Evolutionary conservation across 2,113 vertebrate species (phyloP).

Genomic region (Thunnus thynnus): DNA sequence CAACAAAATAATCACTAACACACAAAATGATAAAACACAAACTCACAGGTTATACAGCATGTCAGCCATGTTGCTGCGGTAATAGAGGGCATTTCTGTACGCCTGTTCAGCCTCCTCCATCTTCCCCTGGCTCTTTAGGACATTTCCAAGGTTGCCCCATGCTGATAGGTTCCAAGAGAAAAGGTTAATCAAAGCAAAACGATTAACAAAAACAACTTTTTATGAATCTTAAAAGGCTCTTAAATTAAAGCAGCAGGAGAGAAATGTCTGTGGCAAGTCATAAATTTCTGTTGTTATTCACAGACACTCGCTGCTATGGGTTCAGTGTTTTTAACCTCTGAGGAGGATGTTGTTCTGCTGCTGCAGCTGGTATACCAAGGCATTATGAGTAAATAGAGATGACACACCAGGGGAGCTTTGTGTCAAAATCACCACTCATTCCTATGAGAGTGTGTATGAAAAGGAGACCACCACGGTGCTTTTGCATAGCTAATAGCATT

Average conservation of each 20-base stretch:
- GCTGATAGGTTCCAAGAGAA: constrained; percentile 83
- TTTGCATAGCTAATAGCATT: constrained; percentile 52
- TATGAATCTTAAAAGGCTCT: constrained; percentile 9
- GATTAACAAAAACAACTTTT: constrained; percentile 1
- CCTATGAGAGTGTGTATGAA: constrained; percentile 34
- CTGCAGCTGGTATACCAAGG: constrained; percentile 33
- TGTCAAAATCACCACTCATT: constrained; percentile 54
- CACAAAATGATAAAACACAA: background rate
- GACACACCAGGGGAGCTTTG: constrained; percentile 52
- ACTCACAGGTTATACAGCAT: constrained; percentile 99
- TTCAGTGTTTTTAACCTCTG: constrained; percentile 24
- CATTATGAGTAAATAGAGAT: constrained; percentile 27
- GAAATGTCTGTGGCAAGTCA: constrained; percentile 15
- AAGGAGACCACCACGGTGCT: constrained; percentile 61
- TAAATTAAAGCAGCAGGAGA: constrained; percentile 33
- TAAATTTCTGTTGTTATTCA: constrained; percentile 46
- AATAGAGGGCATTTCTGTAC: constrained; percentile 97
- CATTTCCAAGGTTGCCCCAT: constrained; percentile 99
- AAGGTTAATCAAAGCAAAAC: constrained; percentile 38
- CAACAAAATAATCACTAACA: background rate
- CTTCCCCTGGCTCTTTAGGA: constrained; percentile 98
- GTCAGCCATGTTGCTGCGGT: constrained; percentile 99
- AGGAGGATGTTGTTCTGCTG: constrained; percentile 34
- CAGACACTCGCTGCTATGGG: constrained; percentile 16
- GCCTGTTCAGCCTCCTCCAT: constrained; percentile 95